Percentiles rank a stretch among this genome's conserved stretches.
phyloP scores from a whole-genome alignment of 2,797 vertebrate genomes.

The Neosilurus mollespiculum region DNA sequence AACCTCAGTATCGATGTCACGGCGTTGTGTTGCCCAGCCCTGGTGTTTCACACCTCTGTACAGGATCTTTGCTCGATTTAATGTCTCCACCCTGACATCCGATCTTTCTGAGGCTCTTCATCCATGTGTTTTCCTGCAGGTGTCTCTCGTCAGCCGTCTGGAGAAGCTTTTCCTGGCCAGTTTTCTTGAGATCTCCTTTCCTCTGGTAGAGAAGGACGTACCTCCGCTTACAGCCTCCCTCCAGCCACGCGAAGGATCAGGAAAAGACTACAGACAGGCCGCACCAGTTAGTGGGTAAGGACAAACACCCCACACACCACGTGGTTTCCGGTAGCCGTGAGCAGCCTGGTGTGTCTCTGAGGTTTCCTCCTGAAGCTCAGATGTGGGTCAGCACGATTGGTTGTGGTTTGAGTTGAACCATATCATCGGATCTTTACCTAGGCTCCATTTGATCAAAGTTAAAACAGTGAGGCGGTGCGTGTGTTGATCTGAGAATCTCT shows the following conservation, averaged over 20 bases:
- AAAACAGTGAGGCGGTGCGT: background rate
- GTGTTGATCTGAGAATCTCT: background rate
- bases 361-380: background rate
- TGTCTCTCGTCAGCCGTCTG: conserved; percentile 78
- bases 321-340: background rate
- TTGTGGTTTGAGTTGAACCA: background rate
- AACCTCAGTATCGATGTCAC: too few species aligned
- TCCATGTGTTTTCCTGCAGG: conserved; percentile 66
- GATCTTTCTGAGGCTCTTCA: background rate
- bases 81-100: background rate
- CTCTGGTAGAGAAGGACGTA: conserved; percentile 73
- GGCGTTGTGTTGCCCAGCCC: background rate
- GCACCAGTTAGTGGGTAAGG: conserved; percentile 56
- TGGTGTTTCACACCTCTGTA: background rate
- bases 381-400: background rate
- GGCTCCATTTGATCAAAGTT: background rate
- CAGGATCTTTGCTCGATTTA: background rate
- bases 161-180: conserved; percentile 85
- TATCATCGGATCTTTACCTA: background rate
- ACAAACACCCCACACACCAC: background rate
- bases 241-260: conserved; percentile 63
- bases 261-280: conserved; percentile 36
- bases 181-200: conserved; percentile 77
- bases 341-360: background rate
- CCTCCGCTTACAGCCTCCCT: conserved; percentile 77